These are phyloP conservation scores for Aradophagus sp. DNA, from an alignment of 1,140 invertebrate genomes.

Conservation along the genomic window DNA sequence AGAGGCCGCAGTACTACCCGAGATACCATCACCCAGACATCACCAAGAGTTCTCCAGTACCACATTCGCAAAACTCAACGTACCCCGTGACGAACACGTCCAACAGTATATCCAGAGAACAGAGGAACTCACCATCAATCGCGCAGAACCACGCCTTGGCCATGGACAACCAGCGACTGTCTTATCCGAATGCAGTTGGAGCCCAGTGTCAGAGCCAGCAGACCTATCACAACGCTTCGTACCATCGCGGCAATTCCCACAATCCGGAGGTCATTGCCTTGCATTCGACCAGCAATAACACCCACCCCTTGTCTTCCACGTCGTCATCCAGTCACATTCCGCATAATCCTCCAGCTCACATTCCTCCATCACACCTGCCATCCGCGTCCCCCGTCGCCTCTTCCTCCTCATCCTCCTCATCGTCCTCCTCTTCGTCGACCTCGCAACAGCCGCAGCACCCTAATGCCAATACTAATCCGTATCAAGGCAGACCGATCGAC, in stretches of 20 bases:
- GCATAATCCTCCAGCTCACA: constrained; percentile 67
- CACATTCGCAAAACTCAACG: constrained; percentile 63
- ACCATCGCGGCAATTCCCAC: constrained; percentile 36
- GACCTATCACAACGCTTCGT: constrained; percentile 11
- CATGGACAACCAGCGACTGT: constrained; percentile 54
- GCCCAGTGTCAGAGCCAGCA: constrained; percentile 19
- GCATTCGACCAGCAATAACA: constrained; percentile 43
- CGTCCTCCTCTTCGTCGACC: constrained; percentile 25
- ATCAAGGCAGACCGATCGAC: constrained; percentile 50
- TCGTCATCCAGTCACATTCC: constrained; percentile 69
- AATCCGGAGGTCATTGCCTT: constrained; percentile 40
- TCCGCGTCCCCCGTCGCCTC: constrained; percentile 33
- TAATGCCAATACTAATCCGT: constrained; percentile 34
- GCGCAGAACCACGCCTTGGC: constrained; percentile 23
- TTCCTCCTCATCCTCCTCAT: too few relatives aligned
- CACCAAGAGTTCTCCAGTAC: constrained; percentile 67
- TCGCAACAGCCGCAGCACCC: constrained; percentile 27
- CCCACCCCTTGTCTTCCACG: constrained; percentile 52
- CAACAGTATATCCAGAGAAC: constrained; percentile 50
- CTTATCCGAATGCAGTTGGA: constrained; percentile 10
- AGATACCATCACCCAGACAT: constrained; percentile 72
- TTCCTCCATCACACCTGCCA: constrained; percentile 67
- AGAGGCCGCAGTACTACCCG: constrained; percentile 69
- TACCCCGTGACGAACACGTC: constrained; percentile 59
- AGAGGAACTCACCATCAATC: constrained; percentile 34